Conservation (phyloP, 1,140 invertebrate species). For the Apis dorsata region DNA sequence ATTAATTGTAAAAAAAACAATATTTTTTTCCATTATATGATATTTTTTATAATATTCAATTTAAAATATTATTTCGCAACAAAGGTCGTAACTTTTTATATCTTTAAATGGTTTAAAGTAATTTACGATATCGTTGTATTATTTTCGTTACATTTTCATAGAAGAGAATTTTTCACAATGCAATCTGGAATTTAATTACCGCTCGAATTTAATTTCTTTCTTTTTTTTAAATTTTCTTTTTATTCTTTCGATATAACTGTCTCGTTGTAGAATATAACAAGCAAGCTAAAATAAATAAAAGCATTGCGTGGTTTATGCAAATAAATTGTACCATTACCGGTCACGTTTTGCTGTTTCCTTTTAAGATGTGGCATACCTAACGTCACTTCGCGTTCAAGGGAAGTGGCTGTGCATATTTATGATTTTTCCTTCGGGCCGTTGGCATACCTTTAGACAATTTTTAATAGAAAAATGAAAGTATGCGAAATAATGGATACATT, state of each 20-base stretch:
- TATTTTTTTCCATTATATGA: background rate
- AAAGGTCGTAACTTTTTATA: no score
- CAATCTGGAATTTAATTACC: no score
- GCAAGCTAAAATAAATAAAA: conserved; percentile 46
- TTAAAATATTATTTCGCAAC: no score
- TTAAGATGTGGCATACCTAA: conserved; percentile 50
- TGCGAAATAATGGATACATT: conserved; percentile 45
- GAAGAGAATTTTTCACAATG: no score
- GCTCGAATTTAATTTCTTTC: no score
- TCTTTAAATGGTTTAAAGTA: no score
- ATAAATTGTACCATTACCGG: conserved; percentile 53
- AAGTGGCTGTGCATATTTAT: conserved; percentile 63
- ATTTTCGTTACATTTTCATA: no score
- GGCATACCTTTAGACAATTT: conserved; percentile 37
- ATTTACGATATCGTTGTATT: no score
- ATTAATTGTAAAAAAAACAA: background rate
- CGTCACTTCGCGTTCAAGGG: conserved; percentile 42
- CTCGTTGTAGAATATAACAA: background rate
- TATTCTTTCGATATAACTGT: no score
- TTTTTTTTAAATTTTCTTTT: background rate
- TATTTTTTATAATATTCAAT: background rate
- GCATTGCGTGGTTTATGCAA: conserved; percentile 50
- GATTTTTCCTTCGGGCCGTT: conserved; percentile 35
- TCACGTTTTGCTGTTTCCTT: conserved; percentile 49
- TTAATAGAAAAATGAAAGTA: conserved; percentile 48